These are phyloP conservation scores for Lepas anatifera DNA, from an alignment of 2,888 invertebrate species.

Conservation along the genomic window DNA sequence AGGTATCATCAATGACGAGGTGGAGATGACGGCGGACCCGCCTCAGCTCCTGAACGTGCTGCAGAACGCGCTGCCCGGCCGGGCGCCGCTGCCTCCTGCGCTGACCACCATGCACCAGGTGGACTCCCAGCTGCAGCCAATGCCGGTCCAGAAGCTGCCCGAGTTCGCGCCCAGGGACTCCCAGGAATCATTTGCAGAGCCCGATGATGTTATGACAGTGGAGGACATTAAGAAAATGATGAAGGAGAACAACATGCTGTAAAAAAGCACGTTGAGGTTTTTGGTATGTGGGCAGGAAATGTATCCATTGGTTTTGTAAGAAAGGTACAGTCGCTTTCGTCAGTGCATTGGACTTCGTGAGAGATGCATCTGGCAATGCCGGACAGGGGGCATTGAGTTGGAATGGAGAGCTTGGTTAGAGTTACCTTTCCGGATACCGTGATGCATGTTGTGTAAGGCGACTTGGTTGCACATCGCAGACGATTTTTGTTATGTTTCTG, in stretches of 20 bases:
- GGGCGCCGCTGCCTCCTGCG: not conserved
- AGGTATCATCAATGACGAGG: slow-evolving; percentile 16
- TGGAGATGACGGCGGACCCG: slow-evolving; percentile 14
- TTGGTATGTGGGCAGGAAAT: no score
- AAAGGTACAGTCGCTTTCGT: no score
- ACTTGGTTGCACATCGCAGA: no score
- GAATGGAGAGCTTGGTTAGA: no score
- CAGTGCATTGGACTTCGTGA: no score
- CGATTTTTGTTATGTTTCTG: no score
- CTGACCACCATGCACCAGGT: not conserved
- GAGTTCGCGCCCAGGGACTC: not conserved
- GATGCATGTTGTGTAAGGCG: no score
- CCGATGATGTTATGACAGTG: not conserved
- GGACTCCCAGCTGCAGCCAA: not conserved
- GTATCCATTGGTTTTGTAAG: no score
- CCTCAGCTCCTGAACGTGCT: slow-evolving; percentile 16
- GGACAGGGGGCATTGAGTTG: no score
- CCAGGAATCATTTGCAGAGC: not conserved
- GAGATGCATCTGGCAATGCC: no score
- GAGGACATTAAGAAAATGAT: not conserved
- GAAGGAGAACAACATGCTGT: not conserved
- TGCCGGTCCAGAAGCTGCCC: not conserved
- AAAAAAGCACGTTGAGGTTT: no score
- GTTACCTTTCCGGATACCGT: no score
- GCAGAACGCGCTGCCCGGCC: slow-evolving; percentile 16